Conservation (phyloP, 2,797 vertebrate species). For the Crenichthys baileyi region DNA sequence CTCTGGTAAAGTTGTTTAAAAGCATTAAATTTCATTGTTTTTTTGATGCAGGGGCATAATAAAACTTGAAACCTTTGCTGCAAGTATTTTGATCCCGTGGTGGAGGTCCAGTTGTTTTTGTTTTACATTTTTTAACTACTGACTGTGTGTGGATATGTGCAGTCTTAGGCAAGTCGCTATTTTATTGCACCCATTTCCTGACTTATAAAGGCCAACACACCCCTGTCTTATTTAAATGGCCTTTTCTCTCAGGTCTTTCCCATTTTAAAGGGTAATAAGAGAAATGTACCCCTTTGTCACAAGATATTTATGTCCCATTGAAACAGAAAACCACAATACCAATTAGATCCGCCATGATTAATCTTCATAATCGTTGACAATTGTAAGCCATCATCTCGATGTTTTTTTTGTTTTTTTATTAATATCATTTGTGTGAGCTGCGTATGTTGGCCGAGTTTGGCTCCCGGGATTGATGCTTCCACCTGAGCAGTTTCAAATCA, state of each 20-base stretch:
- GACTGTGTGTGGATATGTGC: not conserved
- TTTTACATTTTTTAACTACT: not conserved
- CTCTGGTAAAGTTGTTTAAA: not conserved
- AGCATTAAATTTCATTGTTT: not conserved
- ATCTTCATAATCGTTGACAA: no score
- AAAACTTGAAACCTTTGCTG: not conserved
- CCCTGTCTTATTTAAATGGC: not conserved
- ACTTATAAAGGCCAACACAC: not conserved
- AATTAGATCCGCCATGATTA: not conserved
- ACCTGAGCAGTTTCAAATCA: no score
- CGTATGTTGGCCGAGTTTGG: no score
- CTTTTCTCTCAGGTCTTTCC: not conserved
- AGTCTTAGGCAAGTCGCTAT: not conserved
- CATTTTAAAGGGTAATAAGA: not conserved
- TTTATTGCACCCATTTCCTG: not conserved
- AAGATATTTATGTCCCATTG: not conserved
- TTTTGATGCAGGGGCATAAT: not conserved
- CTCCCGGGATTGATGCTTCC: no score
- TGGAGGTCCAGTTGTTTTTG: not conserved
- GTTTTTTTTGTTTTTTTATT: no score
- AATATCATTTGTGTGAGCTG: no score
- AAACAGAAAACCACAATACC: no score
- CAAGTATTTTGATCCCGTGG: no score
- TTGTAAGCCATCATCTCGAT: no score
- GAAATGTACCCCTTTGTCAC: not conserved